Evolutionary conservation across 2,888 invertebrate species (phyloP).

Genomic region (Xestia xanthographa): DNA sequence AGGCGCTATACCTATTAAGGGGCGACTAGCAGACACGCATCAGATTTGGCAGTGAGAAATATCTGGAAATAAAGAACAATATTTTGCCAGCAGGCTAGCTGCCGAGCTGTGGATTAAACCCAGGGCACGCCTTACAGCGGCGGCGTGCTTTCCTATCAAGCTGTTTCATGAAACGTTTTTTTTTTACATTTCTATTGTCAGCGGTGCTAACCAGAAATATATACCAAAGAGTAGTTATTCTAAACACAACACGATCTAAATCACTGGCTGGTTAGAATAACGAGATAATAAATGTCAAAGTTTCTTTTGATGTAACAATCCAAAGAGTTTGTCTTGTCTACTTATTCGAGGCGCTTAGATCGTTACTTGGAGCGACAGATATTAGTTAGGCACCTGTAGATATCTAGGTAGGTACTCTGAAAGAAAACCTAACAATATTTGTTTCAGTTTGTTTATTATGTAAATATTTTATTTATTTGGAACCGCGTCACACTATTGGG

Average conservation of each 20-base stretch:
- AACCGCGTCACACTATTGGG: not conserved
- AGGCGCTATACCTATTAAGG: not conserved
- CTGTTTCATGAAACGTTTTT: not conserved
- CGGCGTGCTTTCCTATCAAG: not conserved
- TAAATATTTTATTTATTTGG: not conserved
- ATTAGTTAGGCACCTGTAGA: not conserved
- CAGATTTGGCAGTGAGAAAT: not conserved
- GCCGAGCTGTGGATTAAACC: not conserved
- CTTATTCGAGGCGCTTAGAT: constrained; percentile 2
- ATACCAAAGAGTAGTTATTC: constrained; percentile 26
- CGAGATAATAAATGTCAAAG: constrained; percentile 46
- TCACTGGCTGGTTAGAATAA: constrained; percentile 41
- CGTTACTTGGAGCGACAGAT: not conserved
- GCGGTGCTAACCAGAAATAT: not conserved
- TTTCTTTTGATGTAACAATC: constrained; percentile 44
- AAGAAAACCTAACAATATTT: constrained; percentile 7
- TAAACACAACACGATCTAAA: constrained; percentile 44
- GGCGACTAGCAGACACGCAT: not conserved
- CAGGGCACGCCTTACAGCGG: not conserved
- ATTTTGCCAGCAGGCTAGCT: not conserved
- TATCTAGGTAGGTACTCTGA: not conserved
- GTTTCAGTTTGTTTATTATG: not conserved
- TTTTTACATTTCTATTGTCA: not conserved
- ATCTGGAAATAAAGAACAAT: not conserved
- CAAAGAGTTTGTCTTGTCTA: constrained; percentile 41